phyloP scores from a whole-genome alignment of 2,888 invertebrate genomes.

The Drosophila nr. medialis region DNA sequence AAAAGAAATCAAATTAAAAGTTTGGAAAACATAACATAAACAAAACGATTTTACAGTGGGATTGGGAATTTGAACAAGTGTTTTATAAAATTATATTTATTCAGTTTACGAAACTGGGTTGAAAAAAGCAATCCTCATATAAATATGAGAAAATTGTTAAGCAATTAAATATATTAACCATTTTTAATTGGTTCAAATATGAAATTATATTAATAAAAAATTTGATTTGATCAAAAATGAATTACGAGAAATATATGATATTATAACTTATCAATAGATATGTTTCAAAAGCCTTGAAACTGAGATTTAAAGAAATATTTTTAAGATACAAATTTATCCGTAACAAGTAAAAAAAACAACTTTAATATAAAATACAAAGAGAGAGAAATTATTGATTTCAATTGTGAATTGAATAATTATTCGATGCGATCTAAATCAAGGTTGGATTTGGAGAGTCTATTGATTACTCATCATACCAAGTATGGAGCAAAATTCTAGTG shows the following conservation, averaged over 20 bases:
- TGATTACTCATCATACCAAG: not conserved
- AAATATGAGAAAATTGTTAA: not conserved
- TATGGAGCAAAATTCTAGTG: not conserved
- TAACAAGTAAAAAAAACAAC: not conserved
- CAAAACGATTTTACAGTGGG: not conserved
- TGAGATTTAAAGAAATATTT: not conserved
- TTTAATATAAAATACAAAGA: not conserved
- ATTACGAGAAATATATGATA: not conserved
- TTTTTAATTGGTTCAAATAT: not conserved
- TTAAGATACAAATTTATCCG: not conserved
- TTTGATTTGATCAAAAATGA: not conserved
- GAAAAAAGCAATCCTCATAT: not conserved
- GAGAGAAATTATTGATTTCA: not conserved
- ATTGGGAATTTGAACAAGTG: not conserved
- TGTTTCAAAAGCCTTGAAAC: not conserved
- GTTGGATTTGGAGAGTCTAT: not conserved
- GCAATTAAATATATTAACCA: not conserved
- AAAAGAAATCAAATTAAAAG: slow-evolving; percentile 40
- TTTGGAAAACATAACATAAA: not conserved
- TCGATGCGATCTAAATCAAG: not conserved
- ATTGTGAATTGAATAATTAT: not conserved
- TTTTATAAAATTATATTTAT: not conserved
- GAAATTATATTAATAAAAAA: not conserved
- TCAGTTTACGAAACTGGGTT: not conserved
- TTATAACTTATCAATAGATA: not conserved